Conservation (phyloP, 2,113 vertebrate species). For the Chascanopsetta lugubris region DNA sequence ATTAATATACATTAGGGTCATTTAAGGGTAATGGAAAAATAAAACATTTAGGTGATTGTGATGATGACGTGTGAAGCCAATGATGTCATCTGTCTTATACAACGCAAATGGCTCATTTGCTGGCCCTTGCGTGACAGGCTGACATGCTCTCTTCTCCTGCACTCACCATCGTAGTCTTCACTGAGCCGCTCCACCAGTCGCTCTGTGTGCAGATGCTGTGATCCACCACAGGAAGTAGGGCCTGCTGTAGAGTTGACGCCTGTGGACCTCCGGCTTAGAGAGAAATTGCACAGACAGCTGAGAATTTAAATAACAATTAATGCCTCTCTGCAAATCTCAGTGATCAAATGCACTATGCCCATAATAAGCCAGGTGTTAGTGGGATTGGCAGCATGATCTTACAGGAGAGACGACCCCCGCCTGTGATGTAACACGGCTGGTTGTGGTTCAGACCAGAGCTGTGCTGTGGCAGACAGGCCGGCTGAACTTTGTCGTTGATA, state of each 20-base stretch:
- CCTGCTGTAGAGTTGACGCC: conserved; percentile 83
- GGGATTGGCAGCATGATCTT: conserved; percentile 29
- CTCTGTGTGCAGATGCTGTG: conserved; percentile 70
- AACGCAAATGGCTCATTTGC: not conserved
- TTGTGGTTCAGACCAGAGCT: conserved; percentile 52
- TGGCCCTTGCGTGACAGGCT: conserved; percentile 83
- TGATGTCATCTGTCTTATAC: not conserved
- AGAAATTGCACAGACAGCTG: not conserved
- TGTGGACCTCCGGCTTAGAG: conserved; percentile 80
- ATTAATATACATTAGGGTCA: too few species aligned
- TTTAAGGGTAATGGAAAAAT: too few species aligned
- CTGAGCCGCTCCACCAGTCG: conserved; percentile 83
- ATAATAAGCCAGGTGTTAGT: not conserved
- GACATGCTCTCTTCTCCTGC: conserved; percentile 83
- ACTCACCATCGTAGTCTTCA: conserved; percentile 80
- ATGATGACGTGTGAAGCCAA: conserved; percentile 31
- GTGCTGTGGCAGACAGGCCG: conserved; percentile 61
- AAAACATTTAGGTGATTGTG: too few species aligned
- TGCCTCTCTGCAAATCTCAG: not conserved
- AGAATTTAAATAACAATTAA: not conserved
- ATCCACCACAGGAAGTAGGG: conserved; percentile 84
- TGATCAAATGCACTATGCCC: not conserved
- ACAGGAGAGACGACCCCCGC: conserved; percentile 75
- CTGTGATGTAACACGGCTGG: conserved; percentile 71
- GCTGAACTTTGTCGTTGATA: conserved; percentile 69